Base-by-base conservation (phyloP, 2,113 vertebrate genomes). In the Pavo muticus region DNA sequence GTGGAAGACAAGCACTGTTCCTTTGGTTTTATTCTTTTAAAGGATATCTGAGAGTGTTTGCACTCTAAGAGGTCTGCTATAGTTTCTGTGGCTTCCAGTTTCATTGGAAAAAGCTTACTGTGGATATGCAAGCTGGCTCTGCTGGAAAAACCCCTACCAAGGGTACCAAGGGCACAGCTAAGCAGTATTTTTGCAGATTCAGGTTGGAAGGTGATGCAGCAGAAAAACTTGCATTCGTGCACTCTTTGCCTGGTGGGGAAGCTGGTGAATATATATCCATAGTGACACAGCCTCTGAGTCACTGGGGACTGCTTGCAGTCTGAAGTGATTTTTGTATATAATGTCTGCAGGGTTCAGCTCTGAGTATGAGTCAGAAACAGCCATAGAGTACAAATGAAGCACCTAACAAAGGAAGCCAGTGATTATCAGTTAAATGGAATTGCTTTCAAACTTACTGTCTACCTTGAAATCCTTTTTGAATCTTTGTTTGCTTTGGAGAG, bases 291-390 rank as follows among this genome's bases (percentile, higher is more conserved):
- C 27, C 48, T 71, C 79, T 95, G 94, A 95, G 82, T 95, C 90
- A 92, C 84, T 80, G 42, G 45, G 85, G 63, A n/a, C 72, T 80
- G 70, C 83, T 77, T 76, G 59, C 82, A 84, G 90, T 83, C 80
- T 90, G 15, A 84, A 88, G 65, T 86, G 8, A 29, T 83, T 54
- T 91, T 91, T 80, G 40, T 75, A 45, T 73, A n/a, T 73, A 42
- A 68, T 32, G 79, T 78, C 79, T 95, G 91, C 72, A 84, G 88
- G 79, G 79, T 78, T 95, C 85, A 84, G 35, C 75, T 81, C 71
- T 77, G 64, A 35, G 32, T 48, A 14, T 76, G 81, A 95, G 75
- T 94, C 85, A 95, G 93, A 90, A 91, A 57, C 30, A 71, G 21
- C 63, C 92, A 11, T 75, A 42, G 64, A 88, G 65, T 65, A 39